Percentiles rank a stretch among this genome's conserved stretches.
phyloP scores from a whole-genome alignment of 2,888 invertebrate genomes.

The Tetragnatha montana region DNA sequence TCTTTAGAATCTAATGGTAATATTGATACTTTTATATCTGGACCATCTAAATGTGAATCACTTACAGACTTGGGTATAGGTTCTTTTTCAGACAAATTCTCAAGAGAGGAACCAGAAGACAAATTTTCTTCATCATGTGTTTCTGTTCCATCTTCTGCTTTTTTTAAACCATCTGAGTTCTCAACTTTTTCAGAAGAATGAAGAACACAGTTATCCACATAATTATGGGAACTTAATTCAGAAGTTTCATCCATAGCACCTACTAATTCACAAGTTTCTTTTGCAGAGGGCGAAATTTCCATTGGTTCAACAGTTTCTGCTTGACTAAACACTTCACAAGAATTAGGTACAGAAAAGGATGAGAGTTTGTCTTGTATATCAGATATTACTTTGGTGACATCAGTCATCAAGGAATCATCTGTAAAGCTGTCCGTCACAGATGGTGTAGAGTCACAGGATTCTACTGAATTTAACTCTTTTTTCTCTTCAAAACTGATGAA shows the following conservation, averaged over 20 bases:
- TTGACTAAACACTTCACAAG: neutral
- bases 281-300: neutral
- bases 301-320: too few relatives aligned
- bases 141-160: neutral
- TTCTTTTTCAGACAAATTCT: neutral
- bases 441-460: neutral
- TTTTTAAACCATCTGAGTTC: neutral
- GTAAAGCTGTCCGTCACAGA: neutral
- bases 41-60: neutral
- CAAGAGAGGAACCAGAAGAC: neutral
- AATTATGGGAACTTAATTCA: neutral
- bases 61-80: neutral
- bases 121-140: neutral
- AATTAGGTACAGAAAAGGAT: neutral
- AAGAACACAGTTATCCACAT: neutral
- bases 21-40: neutral
- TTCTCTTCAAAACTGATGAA: neutral
- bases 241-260: neutral
- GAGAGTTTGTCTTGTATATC: constrained; percentile 28
- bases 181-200: neutral
- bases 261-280: neutral
- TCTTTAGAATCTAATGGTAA: neutral
- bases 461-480: neutral
- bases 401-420: constrained; percentile 13
- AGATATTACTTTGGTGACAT: constrained; percentile 12